phyloP scores from a whole-genome alignment of 2,113 vertebrate species.

The Lota lota region DNA sequence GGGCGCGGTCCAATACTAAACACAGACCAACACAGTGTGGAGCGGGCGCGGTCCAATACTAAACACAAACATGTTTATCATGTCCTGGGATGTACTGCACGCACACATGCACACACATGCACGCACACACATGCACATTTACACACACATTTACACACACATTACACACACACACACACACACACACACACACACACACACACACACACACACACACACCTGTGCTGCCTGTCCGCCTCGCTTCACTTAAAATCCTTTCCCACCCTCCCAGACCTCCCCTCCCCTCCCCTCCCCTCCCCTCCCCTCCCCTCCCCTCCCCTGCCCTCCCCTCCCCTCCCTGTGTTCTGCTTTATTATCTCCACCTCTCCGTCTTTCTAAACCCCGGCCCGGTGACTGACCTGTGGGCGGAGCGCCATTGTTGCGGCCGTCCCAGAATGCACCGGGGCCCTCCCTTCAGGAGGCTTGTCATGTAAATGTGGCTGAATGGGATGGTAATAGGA shows the following conservation, averaged over 20 bases:
- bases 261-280: not conserved
- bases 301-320: not conserved
- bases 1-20: too few species aligned
- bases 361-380: not conserved
- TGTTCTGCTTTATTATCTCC: not conserved
- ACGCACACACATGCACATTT: not conserved
- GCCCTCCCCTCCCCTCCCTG: not conserved
- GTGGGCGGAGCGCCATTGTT: constrained; percentile 21
- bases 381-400: constrained; percentile 24
- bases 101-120: not conserved
- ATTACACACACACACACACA: not conserved
- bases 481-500: constrained; percentile 37
- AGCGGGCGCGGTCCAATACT: too few species aligned
- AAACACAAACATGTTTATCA: too few species aligned
- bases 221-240: not conserved
- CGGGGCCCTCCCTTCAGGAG: constrained; percentile 11
- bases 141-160: not conserved
- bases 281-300: not conserved
- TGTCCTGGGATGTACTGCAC: not conserved
- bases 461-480: constrained; percentile 40
- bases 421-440: constrained; percentile 18
- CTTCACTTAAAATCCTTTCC: not conserved
- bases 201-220: not conserved
- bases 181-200: not conserved
- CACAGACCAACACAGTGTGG: too few species aligned